These are phyloP conservation scores for Hypsibius dujardini DNA, from an alignment of 1,140 invertebrate genomes.

Conservation along the genomic window DNA sequence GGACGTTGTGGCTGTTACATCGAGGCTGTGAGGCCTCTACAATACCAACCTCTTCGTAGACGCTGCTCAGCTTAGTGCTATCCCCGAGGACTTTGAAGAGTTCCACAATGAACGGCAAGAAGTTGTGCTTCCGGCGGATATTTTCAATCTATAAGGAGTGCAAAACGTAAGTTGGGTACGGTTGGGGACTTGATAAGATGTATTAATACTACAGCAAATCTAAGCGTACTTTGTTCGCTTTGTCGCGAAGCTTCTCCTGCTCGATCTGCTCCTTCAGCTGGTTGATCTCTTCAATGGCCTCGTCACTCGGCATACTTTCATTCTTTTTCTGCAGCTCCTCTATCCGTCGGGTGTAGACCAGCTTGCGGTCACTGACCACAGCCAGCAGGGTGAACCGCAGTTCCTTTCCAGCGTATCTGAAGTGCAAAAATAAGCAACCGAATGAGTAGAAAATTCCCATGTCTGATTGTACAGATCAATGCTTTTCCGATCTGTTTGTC, in stretches of 20 bases:
- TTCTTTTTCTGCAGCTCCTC: conserved; percentile 44
- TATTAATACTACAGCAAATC: conserved; percentile 3
- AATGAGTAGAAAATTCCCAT: neutral
- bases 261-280: conserved; percentile 56
- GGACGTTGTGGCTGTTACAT: neutral
- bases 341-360: conserved; percentile 61
- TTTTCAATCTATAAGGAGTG: conserved; percentile 50
- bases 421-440: conserved; percentile 21
- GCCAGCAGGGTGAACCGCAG: conserved; percentile 99
- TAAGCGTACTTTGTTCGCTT: conserved; percentile 1
- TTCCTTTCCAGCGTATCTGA: conserved; percentile 80
- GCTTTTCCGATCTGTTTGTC: too few species aligned
- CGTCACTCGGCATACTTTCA: conserved; percentile 42
- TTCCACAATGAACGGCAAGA: conserved; percentile 89
- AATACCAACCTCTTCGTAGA: conserved; percentile 54
- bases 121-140: conserved; percentile 83
- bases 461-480: too few species aligned
- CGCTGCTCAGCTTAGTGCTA: conserved; percentile 65
- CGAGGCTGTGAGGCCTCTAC: neutral
- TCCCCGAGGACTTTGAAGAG: conserved; percentile 79
- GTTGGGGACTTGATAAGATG: neutral
- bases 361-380: conserved; percentile 71
- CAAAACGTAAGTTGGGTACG: neutral
- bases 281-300: conserved; percentile 47
- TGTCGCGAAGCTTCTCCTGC: conserved; percentile 48